These are phyloP conservation scores for Chelonus insularis DNA, from an alignment of 1,140 invertebrate species.

Conservation along the genomic window DNA sequence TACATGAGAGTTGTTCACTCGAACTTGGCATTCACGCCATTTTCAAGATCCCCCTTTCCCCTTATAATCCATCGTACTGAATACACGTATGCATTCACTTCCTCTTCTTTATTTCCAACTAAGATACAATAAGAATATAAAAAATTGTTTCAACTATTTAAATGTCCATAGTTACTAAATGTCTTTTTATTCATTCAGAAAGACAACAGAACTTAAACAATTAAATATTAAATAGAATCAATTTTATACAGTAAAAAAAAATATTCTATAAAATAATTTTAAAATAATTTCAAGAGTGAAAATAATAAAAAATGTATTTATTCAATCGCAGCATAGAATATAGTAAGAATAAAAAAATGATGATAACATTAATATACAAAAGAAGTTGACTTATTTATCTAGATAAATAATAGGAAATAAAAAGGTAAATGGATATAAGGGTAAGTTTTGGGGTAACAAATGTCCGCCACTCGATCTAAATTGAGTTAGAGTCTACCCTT, in stretches of 20 bases:
- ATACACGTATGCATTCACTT: neutral
- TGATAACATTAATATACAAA: neutral
- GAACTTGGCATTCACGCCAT: slow-evolving; percentile 58
- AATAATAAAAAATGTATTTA: too few relatives aligned
- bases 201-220: too few relatives aligned
- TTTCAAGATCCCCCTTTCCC: slow-evolving; percentile 1
- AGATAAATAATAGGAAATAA: slow-evolving; percentile 60
- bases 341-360: neutral
- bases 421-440: slow-evolving; percentile 31
- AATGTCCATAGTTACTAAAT: too few relatives aligned
- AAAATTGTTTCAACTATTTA: too few relatives aligned
- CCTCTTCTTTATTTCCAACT: neutral
- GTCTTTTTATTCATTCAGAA: too few relatives aligned
- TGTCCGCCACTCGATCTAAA: slow-evolving; percentile 60
- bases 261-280: too few relatives aligned
- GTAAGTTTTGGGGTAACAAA: slow-evolving; percentile 40
- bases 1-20: slow-evolving; percentile 55
- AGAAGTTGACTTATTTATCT: slow-evolving; percentile 52
- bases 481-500: slow-evolving; percentile 48
- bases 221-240: too few relatives aligned
- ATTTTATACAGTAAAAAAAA: too few relatives aligned
- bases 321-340: too few relatives aligned
- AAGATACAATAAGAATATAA: neutral
- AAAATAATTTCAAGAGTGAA: too few relatives aligned
- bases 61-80: slow-evolving; percentile 1